phyloP scores from a whole-genome alignment of 2,797 vertebrate species.

The Valencia hispanica region DNA sequence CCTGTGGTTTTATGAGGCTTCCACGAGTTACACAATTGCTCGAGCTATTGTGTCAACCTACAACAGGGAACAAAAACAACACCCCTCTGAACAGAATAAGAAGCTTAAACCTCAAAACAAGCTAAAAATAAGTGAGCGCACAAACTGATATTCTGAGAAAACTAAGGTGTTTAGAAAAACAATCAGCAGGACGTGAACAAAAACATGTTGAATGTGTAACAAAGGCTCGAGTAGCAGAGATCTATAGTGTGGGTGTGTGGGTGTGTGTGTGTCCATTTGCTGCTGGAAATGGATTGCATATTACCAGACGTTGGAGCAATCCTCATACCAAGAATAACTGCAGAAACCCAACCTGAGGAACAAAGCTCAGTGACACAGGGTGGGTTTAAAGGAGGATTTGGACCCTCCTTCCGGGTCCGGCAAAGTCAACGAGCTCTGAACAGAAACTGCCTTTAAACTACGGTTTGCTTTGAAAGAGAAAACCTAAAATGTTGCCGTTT shows the following conservation, averaged over 20 bases:
- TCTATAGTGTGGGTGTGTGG: not conserved
- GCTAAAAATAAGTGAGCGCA: not conserved
- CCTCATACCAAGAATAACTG: conserved; percentile 45
- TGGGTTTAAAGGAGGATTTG: conserved; percentile 6
- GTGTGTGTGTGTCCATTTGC: not conserved
- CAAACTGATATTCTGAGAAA: not conserved
- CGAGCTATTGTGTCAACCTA: conserved; percentile 10
- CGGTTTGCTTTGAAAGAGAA: not conserved
- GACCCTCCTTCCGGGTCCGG: conserved; percentile 8
- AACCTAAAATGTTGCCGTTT: no score
- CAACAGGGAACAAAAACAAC: conserved; percentile 4
- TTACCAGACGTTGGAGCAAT: conserved; percentile 13
- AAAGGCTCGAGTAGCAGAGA: not conserved
- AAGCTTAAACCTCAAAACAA: conserved; percentile 8
- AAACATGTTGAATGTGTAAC: not conserved
- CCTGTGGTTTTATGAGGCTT: conserved; percentile 9
- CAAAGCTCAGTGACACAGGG: conserved; percentile 17
- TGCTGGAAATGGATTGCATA: conserved; percentile 10
- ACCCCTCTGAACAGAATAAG: not conserved
- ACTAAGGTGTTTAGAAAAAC: not conserved
- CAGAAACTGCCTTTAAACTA: not conserved
- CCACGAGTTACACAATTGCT: conserved; percentile 9
- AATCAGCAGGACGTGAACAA: not conserved
- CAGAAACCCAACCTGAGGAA: conserved; percentile 47
- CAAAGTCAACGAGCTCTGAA: not conserved